Conservation (phyloP, 2,888 invertebrate species). For the Tillus elongatus region DNA sequence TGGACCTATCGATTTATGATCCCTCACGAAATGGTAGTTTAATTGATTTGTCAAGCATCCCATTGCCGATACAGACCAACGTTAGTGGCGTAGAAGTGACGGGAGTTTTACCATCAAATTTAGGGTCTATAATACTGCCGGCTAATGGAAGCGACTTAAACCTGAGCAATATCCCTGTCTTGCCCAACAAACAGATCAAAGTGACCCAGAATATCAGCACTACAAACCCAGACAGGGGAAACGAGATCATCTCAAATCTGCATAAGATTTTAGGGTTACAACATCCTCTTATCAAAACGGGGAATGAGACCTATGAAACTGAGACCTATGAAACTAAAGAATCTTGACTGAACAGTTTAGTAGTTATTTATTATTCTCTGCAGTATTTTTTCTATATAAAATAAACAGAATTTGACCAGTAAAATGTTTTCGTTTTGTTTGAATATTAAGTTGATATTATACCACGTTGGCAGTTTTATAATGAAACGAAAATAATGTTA, state of each 20-base stretch:
- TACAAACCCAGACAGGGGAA: constrained; percentile 25
- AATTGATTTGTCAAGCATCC: constrained; percentile 47
- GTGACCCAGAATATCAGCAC: constrained; percentile 35
- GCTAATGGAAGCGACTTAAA: constrained; percentile 20
- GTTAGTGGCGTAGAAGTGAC: constrained; percentile 47
- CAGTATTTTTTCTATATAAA: too few relatives aligned
- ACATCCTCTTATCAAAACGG: too few relatives aligned
- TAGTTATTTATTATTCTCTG: too few relatives aligned
- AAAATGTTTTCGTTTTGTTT: too few relatives aligned
- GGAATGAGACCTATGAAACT: too few relatives aligned
- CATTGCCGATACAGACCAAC: constrained; percentile 48
- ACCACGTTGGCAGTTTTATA: too few relatives aligned
- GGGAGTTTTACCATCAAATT: constrained; percentile 44
- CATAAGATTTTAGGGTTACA: constrained; percentile 24
- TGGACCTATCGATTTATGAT: constrained; percentile 48
- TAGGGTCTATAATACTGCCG: constrained; percentile 33
- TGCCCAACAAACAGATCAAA: constrained; percentile 33
- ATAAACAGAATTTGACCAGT: too few relatives aligned
- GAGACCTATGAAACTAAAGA: too few relatives aligned
- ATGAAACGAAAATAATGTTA: too few relatives aligned
- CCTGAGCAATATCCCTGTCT: constrained; percentile 22
- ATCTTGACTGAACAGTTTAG: too few relatives aligned
- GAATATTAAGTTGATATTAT: too few relatives aligned
- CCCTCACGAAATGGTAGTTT: constrained; percentile 43
- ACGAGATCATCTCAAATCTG: constrained; percentile 27